phyloP scores from a whole-genome alignment of 2,888 invertebrate species.

The Drosophila tripunctata region DNA sequence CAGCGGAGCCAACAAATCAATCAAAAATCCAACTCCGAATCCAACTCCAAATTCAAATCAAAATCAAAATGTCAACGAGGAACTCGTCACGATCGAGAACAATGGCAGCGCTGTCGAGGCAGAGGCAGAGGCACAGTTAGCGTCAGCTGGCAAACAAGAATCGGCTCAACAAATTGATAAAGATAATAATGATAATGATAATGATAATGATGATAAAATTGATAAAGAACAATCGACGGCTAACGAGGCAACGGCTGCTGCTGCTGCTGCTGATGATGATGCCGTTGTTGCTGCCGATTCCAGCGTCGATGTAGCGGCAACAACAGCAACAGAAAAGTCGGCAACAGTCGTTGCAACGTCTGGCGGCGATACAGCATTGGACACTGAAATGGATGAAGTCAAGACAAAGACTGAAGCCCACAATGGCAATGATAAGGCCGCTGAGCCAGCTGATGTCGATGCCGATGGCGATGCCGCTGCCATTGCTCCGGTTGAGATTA shows the following conservation, averaged over 20 bases:
- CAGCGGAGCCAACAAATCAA: conserved; percentile 15
- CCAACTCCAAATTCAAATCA: conserved; percentile 8
- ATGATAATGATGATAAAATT: conserved; percentile 12
- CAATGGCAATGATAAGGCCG: conserved; percentile 36
- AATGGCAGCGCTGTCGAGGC: conserved; percentile 62
- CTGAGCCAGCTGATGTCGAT: conserved; percentile 60
- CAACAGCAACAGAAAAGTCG: no score
- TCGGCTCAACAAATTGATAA: conserved; percentile 49
- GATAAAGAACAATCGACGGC: conserved; percentile 29
- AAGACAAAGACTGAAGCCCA: conserved; percentile 32
- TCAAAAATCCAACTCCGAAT: conserved; percentile 13
- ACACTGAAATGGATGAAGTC: conserved; percentile 45
- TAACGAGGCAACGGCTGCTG: conserved; percentile 43
- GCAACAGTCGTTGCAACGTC: conserved; percentile 43
- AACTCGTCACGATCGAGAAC: conserved; percentile 55
- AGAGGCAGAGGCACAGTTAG: conserved; percentile 53
- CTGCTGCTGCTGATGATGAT: conserved; percentile 26
- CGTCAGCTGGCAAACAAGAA: conserved; percentile 50
- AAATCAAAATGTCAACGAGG: conserved; percentile 49
- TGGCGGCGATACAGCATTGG: no score
- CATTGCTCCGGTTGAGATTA: conserved; percentile 68
- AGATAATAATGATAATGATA: conserved; percentile 18
- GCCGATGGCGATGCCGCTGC: conserved; percentile 64
- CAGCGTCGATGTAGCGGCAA: conserved; percentile 27
- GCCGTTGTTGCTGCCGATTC: conserved; percentile 36